Evolutionary conservation across 92 coral and sea anemone species (phyloP).

Genomic region (Chrysogorgia sp.): DNA sequence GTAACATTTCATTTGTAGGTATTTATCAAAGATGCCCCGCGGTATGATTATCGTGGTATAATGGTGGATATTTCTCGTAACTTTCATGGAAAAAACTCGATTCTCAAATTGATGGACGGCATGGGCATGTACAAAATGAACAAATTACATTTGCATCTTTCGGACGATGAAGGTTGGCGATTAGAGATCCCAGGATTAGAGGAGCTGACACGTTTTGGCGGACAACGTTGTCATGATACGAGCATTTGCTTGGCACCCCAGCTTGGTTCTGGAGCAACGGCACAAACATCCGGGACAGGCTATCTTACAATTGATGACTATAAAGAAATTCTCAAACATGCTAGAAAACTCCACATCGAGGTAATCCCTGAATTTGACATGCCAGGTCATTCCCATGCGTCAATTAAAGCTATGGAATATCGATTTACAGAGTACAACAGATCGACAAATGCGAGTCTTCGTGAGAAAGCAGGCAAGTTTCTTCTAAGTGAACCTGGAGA

Average conservation of each 20-base stretch:
- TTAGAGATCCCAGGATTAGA: conserved; percentile 89
- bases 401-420: conserved; percentile 89
- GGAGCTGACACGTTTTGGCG: conserved; percentile 69
- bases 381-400: conserved; percentile 99
- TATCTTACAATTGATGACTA: conserved; percentile 84
- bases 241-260: conserved; percentile 80
- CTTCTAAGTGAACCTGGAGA: conserved; percentile 82
- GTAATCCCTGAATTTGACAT: conserved; percentile 97
- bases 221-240: conserved; percentile 83
- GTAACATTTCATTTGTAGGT: conserved; percentile 14
- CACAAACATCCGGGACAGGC: conserved; percentile 88
- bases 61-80: conserved; percentile 93
- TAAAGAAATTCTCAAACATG: conserved; percentile 79
- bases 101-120: conserved; percentile 74
- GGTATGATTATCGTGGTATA: conserved; percentile 87
- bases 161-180: conserved; percentile 98
- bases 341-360: conserved; percentile 78
- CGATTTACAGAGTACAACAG: conserved; percentile 54
- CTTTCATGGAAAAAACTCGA: conserved; percentile 73
- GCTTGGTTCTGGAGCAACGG: conserved; percentile 92
- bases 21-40: conserved; percentile 74
- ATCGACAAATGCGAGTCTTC: conserved; percentile 54
- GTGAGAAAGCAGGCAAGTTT: conserved; percentile 71
- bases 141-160: conserved; percentile 85
- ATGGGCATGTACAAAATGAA: conserved; percentile 95